Evolutionary conservation across 2,888 invertebrate genomes (phyloP).

Genomic region (Mythimna impura): DNA sequence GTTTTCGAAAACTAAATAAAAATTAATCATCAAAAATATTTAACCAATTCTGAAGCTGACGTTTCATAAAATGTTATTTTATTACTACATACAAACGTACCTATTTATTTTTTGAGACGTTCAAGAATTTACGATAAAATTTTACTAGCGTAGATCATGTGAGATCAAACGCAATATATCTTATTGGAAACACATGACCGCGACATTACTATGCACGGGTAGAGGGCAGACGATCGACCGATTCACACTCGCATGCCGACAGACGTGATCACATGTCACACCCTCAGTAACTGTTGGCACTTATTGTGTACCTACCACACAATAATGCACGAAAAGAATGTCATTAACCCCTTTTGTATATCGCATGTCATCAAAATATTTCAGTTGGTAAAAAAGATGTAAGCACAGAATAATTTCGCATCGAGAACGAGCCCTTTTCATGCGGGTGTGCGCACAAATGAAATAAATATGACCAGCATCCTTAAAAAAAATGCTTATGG

Average conservation of each 20-base stretch:
- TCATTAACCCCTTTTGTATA: slow-evolving; percentile 2
- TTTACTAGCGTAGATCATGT: slow-evolving; percentile 22
- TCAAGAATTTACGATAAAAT: slow-evolving; percentile 29
- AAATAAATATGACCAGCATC: slow-evolving; percentile 10
- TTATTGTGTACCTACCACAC: slow-evolving; percentile 1
- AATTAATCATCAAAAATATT: neutral
- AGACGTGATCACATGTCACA: neutral
- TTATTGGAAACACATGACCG: slow-evolving; percentile 30
- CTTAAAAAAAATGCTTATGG: slow-evolving; percentile 21
- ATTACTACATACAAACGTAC: neutral
- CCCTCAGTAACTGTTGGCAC: neutral
- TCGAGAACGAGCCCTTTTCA: slow-evolving; percentile 1
- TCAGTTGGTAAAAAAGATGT: neutral
- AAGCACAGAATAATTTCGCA: slow-evolving; percentile 2
- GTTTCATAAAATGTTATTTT: neutral
- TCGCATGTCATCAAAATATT: slow-evolving; percentile 6
- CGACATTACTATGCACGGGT: slow-evolving; percentile 26
- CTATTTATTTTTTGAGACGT: neutral
- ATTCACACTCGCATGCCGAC: slow-evolving; percentile 3
- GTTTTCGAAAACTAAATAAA: too few species aligned
- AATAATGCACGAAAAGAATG: neutral
- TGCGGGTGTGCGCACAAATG: neutral
- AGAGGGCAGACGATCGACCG: slow-evolving; percentile 45
- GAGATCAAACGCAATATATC: slow-evolving; percentile 31
- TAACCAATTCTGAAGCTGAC: neutral